phyloP scores from a whole-genome alignment of 2,888 invertebrate species.

The Dorcus hopei region DNA sequence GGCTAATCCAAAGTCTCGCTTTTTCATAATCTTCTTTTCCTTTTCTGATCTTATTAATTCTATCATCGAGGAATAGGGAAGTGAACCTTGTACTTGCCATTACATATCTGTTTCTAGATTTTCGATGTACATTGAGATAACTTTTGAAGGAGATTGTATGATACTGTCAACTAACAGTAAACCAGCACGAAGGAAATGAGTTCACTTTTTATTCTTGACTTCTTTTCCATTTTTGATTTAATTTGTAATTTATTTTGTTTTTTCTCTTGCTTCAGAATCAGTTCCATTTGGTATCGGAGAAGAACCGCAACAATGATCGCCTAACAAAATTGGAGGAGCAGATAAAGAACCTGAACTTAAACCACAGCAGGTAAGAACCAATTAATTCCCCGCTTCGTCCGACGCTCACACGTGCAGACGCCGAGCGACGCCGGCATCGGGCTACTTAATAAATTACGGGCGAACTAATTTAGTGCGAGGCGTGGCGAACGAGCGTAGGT shows the following conservation, averaged over 20 bases:
- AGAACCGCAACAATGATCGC: conserved; percentile 65
- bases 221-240: background rate
- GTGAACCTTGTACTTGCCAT: no score
- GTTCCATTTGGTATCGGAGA: conserved; percentile 63
- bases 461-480: conserved; percentile 21
- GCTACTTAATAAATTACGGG: conserved; percentile 7
- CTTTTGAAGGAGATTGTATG: no score
- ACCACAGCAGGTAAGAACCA: conserved; percentile 17
- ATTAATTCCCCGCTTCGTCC: no score
- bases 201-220: background rate
- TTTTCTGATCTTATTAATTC: no score
- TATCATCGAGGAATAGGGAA: no score
- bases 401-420: background rate
- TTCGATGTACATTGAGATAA: no score
- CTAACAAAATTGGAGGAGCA: conserved; percentile 67
- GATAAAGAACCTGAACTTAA: conserved; percentile 50
- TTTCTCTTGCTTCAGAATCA: conserved; percentile 56
- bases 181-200: background rate
- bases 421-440: background rate
- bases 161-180: no score
- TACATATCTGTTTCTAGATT: no score
- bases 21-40: no score
- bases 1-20: no score
- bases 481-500: conserved; percentile 22
- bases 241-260: no score